Base-by-base conservation (phyloP, 92 coral and sea anemone species). In the Metridium senile region DNA sequence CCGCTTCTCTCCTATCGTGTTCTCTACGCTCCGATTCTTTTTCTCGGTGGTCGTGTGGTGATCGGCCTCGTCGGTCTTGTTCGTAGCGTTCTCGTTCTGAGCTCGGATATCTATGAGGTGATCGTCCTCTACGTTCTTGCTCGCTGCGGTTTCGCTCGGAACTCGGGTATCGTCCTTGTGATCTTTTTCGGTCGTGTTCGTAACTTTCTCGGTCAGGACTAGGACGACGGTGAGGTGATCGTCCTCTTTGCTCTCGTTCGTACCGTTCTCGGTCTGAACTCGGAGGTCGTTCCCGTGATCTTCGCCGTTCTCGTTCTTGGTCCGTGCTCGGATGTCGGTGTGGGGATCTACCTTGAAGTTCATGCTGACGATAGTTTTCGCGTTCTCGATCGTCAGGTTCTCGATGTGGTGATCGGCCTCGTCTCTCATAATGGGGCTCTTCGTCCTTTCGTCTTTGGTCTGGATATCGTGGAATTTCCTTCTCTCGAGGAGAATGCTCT, bases 341-440 rank as follows among this genome's bases (percentile, higher is more conserved):
- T 46, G 80, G 47, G 70, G 79, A 64, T 72, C 78, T 22, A 16
- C 65, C 65, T 23, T 28, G 35, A 46, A 66, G 76, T 76, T 74
- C 53, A 68, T 71, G 56, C 16, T 33, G 59, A 53, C n/a, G n/a
- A 7, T 53, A 20, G 16, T 53, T 23, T 53, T 53, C 59, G 59
- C 65, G 65, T 59, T 59, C 65, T 59, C 65, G 28, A 59, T 59
- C 65, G 31, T 26, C 26, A 11, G 3, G 59, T 7, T 45, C 21
- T 59, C 29, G 28, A 26, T 22, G 65, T 20, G 69, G 69, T 11
- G 69, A 63, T 1, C 69, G 69, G 21, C 69, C 69, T 63, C 45
- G 69, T 32, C 46, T 29, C 68, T 33, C 77, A 39, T 22, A 26
- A 27, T 27, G 30, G 7, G 31, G 19, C 0, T 47, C 59, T 22